Percentiles rank a stretch among this genome's conserved stretches.
phyloP scores from a whole-genome alignment of 2,888 invertebrate genomes.

The Oeneis ivallda region DNA sequence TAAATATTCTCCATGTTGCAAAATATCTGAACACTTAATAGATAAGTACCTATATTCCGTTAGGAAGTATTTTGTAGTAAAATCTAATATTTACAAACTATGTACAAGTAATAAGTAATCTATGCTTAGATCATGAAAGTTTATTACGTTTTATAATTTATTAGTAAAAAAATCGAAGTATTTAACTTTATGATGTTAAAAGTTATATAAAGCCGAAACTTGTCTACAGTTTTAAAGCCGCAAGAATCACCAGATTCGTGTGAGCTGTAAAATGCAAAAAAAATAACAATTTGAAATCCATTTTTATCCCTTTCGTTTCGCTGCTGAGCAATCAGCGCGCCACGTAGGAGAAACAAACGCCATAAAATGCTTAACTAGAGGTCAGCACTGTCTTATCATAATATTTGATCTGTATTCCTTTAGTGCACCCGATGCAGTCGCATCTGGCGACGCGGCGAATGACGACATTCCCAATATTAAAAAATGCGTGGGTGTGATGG shows the following conservation, averaged over 20 bases:
- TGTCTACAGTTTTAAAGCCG: not conserved
- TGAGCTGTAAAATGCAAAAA: no score
- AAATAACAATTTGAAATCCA: no score
- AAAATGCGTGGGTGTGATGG: no score
- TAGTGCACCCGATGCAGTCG: no score
- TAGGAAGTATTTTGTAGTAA: conserved; percentile 51
- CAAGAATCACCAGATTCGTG: no score
- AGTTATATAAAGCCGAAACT: not conserved
- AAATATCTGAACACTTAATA: conserved; percentile 41
- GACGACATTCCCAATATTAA: no score
- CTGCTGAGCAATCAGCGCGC: no score
- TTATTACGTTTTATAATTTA: conserved; percentile 27
- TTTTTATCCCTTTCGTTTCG: no score
- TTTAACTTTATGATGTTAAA: conserved; percentile 22
- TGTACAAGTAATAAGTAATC: conserved; percentile 40
- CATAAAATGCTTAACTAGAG: no score
- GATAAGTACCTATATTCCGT: conserved; percentile 55
- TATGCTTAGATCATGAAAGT: conserved; percentile 35
- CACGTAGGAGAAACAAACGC: no score
- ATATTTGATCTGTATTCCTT: no score
- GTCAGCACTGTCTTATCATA: not conserved
- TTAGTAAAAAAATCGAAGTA: conserved; percentile 31
- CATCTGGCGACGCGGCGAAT: no score
- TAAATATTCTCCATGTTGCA: conserved; percentile 19
- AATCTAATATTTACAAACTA: conserved; percentile 62